Conservation (phyloP, 2,797 vertebrate genomes). For the Lepilemur septentrionalis region DNA sequence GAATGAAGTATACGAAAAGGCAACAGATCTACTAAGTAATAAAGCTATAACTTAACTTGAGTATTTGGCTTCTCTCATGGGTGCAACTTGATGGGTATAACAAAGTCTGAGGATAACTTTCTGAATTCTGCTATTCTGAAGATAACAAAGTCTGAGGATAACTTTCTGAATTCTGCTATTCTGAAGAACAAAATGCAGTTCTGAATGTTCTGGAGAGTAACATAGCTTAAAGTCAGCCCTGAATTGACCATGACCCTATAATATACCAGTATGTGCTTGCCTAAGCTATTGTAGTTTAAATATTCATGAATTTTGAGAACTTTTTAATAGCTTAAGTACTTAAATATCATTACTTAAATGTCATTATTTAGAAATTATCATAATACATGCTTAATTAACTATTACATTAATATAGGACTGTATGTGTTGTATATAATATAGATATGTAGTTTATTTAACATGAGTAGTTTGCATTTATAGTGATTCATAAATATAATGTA, state of each 20-base stretch:
- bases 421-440: background rate
- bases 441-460: background rate
- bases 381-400: background rate
- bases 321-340: background rate
- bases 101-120: background rate
- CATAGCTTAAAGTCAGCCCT: background rate
- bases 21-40: background rate
- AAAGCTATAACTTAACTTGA: background rate
- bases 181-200: background rate
- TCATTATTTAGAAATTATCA: background rate
- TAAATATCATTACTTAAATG: background rate
- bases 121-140: background rate
- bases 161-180: background rate
- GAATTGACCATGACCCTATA: background rate
- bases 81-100: background rate
- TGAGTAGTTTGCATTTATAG: background rate
- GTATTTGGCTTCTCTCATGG: background rate
- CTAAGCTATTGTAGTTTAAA: background rate
- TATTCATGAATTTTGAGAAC: background rate
- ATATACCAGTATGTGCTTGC: background rate
- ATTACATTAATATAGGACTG: background rate
- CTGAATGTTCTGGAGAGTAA: background rate
- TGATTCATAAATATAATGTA: background rate
- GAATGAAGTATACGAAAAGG: background rate
- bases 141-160: background rate